Base-by-base conservation (phyloP, 2,888 invertebrate species). In the Drosophila tripunctata region DNA sequence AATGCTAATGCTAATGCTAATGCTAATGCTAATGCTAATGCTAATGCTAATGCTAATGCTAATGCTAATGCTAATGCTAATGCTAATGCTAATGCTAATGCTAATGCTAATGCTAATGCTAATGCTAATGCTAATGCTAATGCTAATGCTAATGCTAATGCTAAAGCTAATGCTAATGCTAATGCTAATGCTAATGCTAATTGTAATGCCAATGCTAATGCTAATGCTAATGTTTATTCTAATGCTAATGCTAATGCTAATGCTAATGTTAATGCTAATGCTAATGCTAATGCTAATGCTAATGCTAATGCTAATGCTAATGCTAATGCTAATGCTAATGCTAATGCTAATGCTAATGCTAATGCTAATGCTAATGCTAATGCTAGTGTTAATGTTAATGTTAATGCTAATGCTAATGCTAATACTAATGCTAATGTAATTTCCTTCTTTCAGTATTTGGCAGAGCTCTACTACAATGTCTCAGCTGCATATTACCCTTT, bases 401-500 rank as follows among this genome's bases (percentile, higher is more conserved):
- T 8, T 19, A 19, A 17, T n/a, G n/a, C 10, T n/a, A 12, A 31
- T 31, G 4, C 10, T n/a, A 12, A 31, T n/a, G 10, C 10, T 31
- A n/a, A 31, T n/a, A n/a, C n/a, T n/a, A 3, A 27, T n/a, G 6
- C 3, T 12, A n/a, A 27, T 19, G 2, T 0, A n/a, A 4, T 12
- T 19, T 17, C 10, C 3, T 15, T n/a, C n/a, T 12, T 36, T 92
- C 91, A 98, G 99, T 95, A 54, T 96, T 99, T 90, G 99, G 98
- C 10, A 96, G 97, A 92, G 96, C 97, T 22, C 94, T 99, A 51
- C 93, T 99, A 31, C 98, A 98, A 92, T 98, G 98, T 83, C 93
- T 99, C 72, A 97, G 98, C 71, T 98, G 98, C 90, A 93, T 99
- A 78, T 94, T 99, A 69, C 98, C 99, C 8, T 99, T 99, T 92